Percentiles rank a stretch among this genome's conserved stretches.
phyloP scores from a whole-genome alignment of 2,113 vertebrate genomes.

The Tauraco erythrolophus region DNA sequence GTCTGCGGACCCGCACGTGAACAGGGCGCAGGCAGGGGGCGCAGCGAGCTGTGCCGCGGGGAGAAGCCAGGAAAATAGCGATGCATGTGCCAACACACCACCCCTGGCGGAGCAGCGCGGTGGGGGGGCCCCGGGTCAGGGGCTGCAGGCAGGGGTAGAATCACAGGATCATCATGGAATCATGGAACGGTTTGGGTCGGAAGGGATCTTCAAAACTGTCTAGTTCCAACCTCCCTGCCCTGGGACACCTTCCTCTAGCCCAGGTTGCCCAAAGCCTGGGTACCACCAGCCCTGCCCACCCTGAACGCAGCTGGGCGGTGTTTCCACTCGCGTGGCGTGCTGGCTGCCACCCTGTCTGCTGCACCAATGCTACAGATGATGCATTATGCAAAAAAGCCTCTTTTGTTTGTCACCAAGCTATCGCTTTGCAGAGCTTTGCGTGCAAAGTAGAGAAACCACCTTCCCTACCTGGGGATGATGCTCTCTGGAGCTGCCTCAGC shows the following conservation, averaged over 20 bases:
- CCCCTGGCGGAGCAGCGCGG: rapidly evolving
- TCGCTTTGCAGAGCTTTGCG: neutral
- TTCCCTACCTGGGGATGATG: rapidly evolving
- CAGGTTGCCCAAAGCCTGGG: too few relatives aligned
- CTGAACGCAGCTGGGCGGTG: rapidly evolving
- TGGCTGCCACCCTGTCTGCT: neutral
- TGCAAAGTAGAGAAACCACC: neutral
- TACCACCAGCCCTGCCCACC: neutral
- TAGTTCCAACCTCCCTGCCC: too few relatives aligned
- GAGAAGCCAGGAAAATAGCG: neutral
- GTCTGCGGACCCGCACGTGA: rapidly evolving
- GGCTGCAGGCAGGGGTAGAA: neutral
- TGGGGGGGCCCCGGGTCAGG: rapidly evolving
- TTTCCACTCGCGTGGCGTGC: neutral
- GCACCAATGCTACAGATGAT: neutral
- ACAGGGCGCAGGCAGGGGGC: neutral
- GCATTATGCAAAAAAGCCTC: neutral
- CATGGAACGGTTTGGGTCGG: too few relatives aligned
- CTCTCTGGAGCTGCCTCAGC: neutral
- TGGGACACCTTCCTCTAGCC: too few relatives aligned
- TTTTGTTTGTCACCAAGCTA: neutral
- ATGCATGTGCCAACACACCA: rapidly evolving
- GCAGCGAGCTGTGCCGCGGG: neutral
- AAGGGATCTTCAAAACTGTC: too few relatives aligned
- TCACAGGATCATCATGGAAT: too few relatives aligned